Base-by-base conservation (phyloP, 2,888 invertebrate genomes). In the Tricholauxania praeusta region DNA sequence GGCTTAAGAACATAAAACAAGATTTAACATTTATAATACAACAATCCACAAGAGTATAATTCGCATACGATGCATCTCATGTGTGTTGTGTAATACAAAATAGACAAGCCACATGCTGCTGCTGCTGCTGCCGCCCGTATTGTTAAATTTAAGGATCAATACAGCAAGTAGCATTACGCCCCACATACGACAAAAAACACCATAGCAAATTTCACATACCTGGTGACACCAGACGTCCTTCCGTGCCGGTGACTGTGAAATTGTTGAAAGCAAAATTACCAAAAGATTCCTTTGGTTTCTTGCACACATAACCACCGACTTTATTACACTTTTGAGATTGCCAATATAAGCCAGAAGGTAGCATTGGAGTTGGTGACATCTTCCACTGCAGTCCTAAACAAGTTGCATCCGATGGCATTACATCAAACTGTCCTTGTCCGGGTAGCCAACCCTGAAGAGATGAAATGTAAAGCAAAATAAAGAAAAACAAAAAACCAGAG, bases 331-430 rank as follows among this genome's bases (percentile, higher is more conserved):
- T 90, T 78, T 92, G 90, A 0, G 91, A 87, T 12, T 90, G 90
- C 93, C 93, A 93, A 84, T 93, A 93, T 12, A 93, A 84, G 0
- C 93, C 93, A 76, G 93, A 92, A 0, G 92, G 91, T 64, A 92
- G 87, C 72, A 91, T 90, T 1, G 91, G 90, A 0, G 91, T 89
- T 0, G 91, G 91, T 0, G 92, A 91, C 19, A 91, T 89, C 79
- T 90, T 91, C 93, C 93, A 93, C 87, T 92, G 90, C 2, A 91
- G 84, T 0, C 89, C 89, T 53, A 91, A 82, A 80, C 91, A 91
- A 15, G 82, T 82, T 8, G 85, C 80, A 64, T 84, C 82, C n/a
- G 77, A 79, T 12, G 84, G 80, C 22, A 82, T 74, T 71, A 83
- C 82, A 69, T 84, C 86, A 70, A 83, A 80, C 47, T 83, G 83